phyloP scores from a whole-genome alignment of 37 sponge, comb jelly and placozoan species.

The Tethya wilhelma region DNA sequence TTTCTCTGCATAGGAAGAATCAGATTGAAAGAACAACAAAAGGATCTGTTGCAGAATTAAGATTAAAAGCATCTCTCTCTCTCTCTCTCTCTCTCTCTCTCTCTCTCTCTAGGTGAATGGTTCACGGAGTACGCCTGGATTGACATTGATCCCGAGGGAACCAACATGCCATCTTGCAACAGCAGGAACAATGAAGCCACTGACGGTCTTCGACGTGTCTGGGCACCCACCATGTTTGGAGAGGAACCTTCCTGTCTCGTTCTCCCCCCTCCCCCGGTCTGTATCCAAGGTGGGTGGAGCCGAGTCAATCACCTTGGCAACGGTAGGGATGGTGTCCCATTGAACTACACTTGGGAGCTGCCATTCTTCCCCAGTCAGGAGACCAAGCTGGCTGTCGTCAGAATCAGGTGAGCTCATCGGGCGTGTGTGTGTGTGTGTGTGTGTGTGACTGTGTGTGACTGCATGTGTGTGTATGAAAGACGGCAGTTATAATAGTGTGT shows the following conservation, averaged over 20 bases:
- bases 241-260: constrained; percentile 55
- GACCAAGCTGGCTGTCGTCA: constrained; percentile 73
- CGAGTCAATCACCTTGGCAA: constrained; percentile 98
- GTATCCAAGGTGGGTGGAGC: constrained; percentile 83
- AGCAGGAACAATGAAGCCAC: constrained; percentile 9
- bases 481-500: too few relatives aligned
- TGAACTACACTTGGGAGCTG: constrained; percentile 82
- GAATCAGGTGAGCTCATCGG: constrained; percentile 77
- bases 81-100: neutral
- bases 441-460: too few relatives aligned
- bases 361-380: constrained; percentile 80
- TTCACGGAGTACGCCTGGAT: constrained; percentile 73
- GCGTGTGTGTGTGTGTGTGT: too few relatives aligned
- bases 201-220: constrained; percentile 56
- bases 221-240: constrained; percentile 36
- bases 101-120: too few relatives aligned
- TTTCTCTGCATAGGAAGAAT: neutral
- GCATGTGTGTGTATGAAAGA: too few relatives aligned
- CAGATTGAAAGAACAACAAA: neutral
- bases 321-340: constrained; percentile 82
- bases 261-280: constrained; percentile 71
- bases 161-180: constrained; percentile 44
- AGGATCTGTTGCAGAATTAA: neutral
- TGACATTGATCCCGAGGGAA: constrained; percentile 41
- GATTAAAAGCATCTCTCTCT: too few relatives aligned